Evolutionary conservation across 2,113 vertebrate genomes (phyloP).

Genomic region (Corapipo altera): DNA sequence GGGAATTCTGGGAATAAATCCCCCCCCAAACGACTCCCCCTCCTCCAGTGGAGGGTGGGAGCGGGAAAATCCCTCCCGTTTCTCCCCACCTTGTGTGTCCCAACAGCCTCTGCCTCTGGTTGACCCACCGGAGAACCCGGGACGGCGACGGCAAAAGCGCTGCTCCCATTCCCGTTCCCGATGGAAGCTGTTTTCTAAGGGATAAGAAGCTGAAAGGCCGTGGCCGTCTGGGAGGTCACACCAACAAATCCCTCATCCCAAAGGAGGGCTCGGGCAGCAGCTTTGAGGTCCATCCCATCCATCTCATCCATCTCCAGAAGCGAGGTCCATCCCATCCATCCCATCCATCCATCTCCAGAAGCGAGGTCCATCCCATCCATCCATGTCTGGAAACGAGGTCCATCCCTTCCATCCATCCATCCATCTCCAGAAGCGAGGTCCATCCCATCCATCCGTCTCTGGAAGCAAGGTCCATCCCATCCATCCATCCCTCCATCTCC

Average conservation of each 20-base stretch:
- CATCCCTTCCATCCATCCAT: too few species aligned
- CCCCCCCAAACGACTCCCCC: background rate
- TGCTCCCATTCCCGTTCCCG: constrained; percentile 53
- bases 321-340: too few species aligned
- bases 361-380: too few species aligned
- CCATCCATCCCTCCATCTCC: background rate
- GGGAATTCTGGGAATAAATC: background rate
- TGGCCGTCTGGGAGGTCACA: constrained; percentile 70
- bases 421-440: too few species aligned
- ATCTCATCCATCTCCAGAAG: too few species aligned
- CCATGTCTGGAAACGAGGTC: too few species aligned
- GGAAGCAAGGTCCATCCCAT: constrained; percentile 1
- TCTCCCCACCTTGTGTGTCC: constrained; percentile 53
- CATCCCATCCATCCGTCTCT: too few species aligned
- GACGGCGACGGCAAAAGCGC: constrained; percentile 25
- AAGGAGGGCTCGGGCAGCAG: constrained; percentile 59
- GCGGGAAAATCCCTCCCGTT: constrained; percentile 17
- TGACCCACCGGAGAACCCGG: constrained; percentile 69
- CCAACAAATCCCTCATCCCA: constrained; percentile 38
- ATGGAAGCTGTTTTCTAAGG: constrained; percentile 55
- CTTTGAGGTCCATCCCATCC: constrained; percentile 32
- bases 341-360: too few species aligned
- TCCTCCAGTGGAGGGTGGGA: background rate
- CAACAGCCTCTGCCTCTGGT: constrained; percentile 68
- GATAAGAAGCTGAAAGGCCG: constrained; percentile 71